phyloP scores from a whole-genome alignment of 92 coral and sea anemone species.

The Porites evermanni region DNA sequence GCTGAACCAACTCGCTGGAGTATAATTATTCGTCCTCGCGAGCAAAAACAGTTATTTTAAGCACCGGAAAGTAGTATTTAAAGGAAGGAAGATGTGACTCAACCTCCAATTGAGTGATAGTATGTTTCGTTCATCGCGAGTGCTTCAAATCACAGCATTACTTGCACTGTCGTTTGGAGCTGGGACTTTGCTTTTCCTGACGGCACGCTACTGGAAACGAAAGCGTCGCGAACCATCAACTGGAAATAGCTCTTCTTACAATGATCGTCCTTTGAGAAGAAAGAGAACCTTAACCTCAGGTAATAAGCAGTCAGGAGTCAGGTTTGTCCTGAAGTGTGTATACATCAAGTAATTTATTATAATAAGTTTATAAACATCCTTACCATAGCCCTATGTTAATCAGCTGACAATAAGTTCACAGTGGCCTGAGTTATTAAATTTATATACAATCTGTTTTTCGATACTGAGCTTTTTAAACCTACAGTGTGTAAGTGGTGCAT shows the following conservation, averaged over 20 bases:
- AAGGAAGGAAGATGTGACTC: constrained; percentile 8
- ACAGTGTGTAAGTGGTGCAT: not conserved
- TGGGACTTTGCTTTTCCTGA: constrained; percentile 72
- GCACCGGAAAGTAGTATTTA: not conserved
- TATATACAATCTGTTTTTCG: too few relatives aligned
- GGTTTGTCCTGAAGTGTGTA: not conserved
- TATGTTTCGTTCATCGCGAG: constrained; percentile 49
- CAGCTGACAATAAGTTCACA: too few relatives aligned
- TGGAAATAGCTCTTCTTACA: constrained; percentile 70
- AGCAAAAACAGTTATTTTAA: not conserved
- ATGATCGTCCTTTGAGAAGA: constrained; percentile 57
- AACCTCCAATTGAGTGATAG: not conserved
- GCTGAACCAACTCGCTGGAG: not conserved
- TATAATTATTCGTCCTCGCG: not conserved
- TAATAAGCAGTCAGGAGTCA: not conserved
- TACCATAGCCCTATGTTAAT: too few relatives aligned
- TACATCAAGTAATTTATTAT: not conserved
- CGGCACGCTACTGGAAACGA: constrained; percentile 75
- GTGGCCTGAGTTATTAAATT: too few relatives aligned
- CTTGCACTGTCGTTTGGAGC: constrained; percentile 71
- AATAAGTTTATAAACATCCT: not conserved
- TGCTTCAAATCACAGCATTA: constrained; percentile 39
- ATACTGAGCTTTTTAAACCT: not conserved
- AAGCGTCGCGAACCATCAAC: constrained; percentile 83
- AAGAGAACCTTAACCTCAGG: constrained; percentile 45